Percentiles rank a stretch among this genome's conserved stretches.
These are phyloP conservation scores for Leucosticte australis DNA, from an alignment of 2,113 vertebrate genomes.

Conservation along the genomic window DNA sequence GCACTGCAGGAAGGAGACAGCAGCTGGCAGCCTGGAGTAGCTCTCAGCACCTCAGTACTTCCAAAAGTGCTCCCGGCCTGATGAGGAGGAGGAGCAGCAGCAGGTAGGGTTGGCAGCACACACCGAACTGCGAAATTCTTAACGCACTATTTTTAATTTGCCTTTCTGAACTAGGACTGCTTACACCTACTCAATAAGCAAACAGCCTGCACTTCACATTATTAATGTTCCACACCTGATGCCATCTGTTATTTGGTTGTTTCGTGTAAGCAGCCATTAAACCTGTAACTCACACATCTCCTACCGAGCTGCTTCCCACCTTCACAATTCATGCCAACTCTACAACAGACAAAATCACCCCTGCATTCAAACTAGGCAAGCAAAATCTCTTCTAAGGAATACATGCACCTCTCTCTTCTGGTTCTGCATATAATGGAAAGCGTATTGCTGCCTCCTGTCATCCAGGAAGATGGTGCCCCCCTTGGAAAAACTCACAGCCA, in stretches of 20 bases:
- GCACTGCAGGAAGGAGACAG: fast-evolving
- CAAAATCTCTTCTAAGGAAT: not conserved
- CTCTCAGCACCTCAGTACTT: fast-evolving
- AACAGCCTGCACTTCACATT: not conserved
- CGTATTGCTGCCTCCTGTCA: not conserved
- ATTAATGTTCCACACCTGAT: not conserved
- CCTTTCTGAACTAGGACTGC: not conserved
- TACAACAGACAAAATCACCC: not conserved
- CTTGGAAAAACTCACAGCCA: not conserved
- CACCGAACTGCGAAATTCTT: not conserved
- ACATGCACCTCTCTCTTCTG: not conserved
- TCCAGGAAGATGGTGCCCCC: not conserved
- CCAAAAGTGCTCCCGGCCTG: not conserved
- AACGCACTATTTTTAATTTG: not conserved
- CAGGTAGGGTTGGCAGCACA: not conserved
- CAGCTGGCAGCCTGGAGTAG: not conserved
- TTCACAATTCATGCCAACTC: not conserved
- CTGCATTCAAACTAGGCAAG: not conserved
- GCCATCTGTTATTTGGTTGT: not conserved
- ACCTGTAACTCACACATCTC: not conserved
- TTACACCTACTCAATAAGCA: not conserved
- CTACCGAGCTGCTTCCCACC: not conserved
- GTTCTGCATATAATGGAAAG: not conserved
- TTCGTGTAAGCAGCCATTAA: not conserved
- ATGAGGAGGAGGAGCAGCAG: not conserved